phyloP scores from a whole-genome alignment of 2,888 invertebrate genomes.

The Ethmia dodecea region DNA sequence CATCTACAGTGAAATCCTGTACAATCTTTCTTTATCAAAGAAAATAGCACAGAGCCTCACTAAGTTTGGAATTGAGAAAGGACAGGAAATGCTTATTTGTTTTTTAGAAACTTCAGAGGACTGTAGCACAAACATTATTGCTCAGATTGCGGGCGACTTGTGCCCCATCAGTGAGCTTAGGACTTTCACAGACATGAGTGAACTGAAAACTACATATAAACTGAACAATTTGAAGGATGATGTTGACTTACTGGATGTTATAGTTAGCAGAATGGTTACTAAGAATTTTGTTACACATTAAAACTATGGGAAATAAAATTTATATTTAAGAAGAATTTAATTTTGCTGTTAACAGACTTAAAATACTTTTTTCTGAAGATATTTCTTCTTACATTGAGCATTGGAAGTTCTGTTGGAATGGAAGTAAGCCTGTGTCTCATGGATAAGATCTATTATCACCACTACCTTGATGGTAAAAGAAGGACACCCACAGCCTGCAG shows the following conservation, averaged over 20 bases:
- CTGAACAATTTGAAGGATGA: slow-evolving; percentile 68
- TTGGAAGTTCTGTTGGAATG: too few relatives aligned
- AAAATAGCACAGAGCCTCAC: slow-evolving; percentile 83
- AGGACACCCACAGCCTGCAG: too few relatives aligned
- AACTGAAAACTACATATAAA: slow-evolving; percentile 79
- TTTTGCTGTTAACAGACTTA: too few relatives aligned
- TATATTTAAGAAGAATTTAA: too few relatives aligned
- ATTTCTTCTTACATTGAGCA: too few relatives aligned
- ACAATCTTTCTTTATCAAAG: slow-evolving; percentile 81
- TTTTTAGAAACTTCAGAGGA: slow-evolving; percentile 38
- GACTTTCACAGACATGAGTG: slow-evolving; percentile 59
- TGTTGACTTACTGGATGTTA: slow-evolving; percentile 68
- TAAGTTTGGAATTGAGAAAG: slow-evolving; percentile 79
- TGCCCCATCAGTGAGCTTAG: slow-evolving; percentile 63
- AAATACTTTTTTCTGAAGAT: too few relatives aligned
- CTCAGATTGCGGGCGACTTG: slow-evolving; percentile 73
- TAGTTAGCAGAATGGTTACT: slow-evolving; percentile 82
- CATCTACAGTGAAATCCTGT: slow-evolving; percentile 81
- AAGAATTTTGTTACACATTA: slow-evolving; percentile 76
- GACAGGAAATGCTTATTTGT: slow-evolving; percentile 44
- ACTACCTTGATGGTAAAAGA: too few relatives aligned
- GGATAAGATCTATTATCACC: too few relatives aligned
- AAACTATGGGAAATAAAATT: too few relatives aligned
- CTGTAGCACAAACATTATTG: slow-evolving; percentile 45
- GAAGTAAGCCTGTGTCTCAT: too few relatives aligned